Percentiles rank a stretch among this genome's conserved stretches.
Evolutionary conservation across 2,888 invertebrate genomes (phyloP).

Genomic region (Scelioninae gen. 1): DNA sequence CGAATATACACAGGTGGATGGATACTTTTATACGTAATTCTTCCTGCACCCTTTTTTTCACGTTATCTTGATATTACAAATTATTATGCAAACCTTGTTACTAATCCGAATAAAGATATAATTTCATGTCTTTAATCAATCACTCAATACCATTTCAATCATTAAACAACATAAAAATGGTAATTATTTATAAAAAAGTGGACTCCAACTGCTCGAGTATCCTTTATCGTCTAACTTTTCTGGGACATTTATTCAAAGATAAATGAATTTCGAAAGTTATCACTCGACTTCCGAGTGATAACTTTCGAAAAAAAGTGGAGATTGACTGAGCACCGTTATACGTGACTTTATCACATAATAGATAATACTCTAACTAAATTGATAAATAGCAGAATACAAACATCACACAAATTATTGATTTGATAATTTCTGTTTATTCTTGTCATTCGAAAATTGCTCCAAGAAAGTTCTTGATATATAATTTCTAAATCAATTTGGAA

Average conservation of each 20-base stretch:
- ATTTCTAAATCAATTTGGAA: background rate
- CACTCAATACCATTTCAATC: background rate
- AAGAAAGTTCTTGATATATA: background rate
- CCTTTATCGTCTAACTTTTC: background rate
- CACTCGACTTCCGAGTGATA: constrained; percentile 29
- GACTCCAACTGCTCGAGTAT: background rate
- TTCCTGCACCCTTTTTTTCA: constrained; percentile 34
- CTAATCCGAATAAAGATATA: background rate
- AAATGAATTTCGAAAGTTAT: constrained; percentile 21
- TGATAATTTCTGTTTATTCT: constrained; percentile 26
- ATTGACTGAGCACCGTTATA: background rate
- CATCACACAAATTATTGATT: constrained; percentile 30
- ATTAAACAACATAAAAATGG: background rate
- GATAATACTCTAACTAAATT: constrained; percentile 19
- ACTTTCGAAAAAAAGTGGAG: constrained; percentile 10
- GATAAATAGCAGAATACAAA: constrained; percentile 32
- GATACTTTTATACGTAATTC: constrained; percentile 43
- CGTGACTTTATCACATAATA: constrained; percentile 25
- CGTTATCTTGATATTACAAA: constrained; percentile 25
- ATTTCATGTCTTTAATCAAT: background rate
- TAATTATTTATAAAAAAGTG: background rate
- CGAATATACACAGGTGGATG: constrained; percentile 58
- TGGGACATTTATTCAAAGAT: constrained; percentile 18
- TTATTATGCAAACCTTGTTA: constrained; percentile 38
- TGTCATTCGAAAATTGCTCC: constrained; percentile 4